Conservation (phyloP, 2,797 vertebrate species). For the Pempheris klunzingeri region DNA sequence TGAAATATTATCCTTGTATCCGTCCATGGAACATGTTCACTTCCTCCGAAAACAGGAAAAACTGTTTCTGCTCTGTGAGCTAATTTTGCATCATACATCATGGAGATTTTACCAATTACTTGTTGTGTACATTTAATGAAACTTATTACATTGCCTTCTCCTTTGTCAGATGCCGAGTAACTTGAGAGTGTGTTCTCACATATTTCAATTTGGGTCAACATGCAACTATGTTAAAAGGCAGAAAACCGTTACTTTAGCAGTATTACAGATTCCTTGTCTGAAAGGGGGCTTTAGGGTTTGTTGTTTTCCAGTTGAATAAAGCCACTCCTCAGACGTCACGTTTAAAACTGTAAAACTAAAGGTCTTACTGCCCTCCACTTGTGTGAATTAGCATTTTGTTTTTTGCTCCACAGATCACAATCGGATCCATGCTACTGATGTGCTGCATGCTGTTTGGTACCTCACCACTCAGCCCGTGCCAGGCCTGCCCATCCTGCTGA, state of each 20-base stretch:
- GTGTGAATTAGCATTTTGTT: slow-evolving; percentile 7
- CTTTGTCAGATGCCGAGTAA: background rate
- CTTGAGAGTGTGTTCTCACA: background rate
- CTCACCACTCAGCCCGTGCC: slow-evolving; percentile 96
- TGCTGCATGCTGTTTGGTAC: slow-evolving; percentile 98
- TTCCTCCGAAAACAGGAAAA: background rate
- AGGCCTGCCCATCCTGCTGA: slow-evolving; percentile 88
- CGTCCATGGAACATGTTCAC: background rate
- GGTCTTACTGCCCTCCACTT: slow-evolving; percentile 11
- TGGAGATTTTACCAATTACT: background rate
- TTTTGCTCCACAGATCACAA: slow-evolving; percentile 91
- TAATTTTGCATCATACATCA: background rate
- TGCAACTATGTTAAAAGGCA: background rate
- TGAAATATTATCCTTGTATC: background rate
- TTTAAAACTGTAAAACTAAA: background rate
- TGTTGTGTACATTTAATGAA: background rate
- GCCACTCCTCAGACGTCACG: background rate
- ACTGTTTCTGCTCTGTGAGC: background rate
- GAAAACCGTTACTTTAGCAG: background rate
- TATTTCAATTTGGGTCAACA: background rate
- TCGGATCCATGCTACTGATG: slow-evolving; percentile 96
- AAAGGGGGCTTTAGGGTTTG: background rate
- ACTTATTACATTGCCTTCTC: background rate
- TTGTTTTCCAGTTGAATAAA: background rate
- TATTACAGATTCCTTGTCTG: background rate